These are phyloP conservation scores for Coleophora flavipennella DNA, from an alignment of 2,888 invertebrate genomes.

Conservation along the genomic window DNA sequence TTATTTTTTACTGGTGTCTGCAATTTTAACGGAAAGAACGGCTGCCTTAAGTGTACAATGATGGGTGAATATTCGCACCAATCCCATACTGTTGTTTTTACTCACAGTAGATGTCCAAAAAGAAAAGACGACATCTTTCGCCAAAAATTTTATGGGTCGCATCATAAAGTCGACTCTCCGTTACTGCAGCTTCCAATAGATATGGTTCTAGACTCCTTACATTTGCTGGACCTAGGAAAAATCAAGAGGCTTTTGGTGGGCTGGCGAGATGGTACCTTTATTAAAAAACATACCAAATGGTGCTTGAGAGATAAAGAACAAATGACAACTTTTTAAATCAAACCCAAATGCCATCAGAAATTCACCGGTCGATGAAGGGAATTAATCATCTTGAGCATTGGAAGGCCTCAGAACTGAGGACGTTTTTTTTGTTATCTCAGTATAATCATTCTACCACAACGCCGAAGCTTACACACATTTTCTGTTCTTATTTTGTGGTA, in stretches of 20 bases:
- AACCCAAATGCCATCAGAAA: conserved; percentile 6
- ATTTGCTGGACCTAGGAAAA: conserved; percentile 14
- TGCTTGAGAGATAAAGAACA: conserved; percentile 2
- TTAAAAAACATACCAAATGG: conserved; percentile 10
- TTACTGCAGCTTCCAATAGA: conserved; percentile 3
- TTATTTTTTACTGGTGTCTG: too few species aligned
- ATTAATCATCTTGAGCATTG: conserved; percentile 8
- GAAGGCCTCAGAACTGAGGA: conserved; percentile 15
- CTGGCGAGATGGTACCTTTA: conserved; percentile 15
- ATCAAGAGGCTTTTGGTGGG: conserved; percentile 15
- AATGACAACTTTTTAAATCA: conserved; percentile 1
- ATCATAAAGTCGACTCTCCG: too few species aligned
- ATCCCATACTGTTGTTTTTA: conserved; percentile 5
- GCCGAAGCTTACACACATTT: too few species aligned
- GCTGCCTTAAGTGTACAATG: too few species aligned
- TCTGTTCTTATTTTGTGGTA: too few species aligned
- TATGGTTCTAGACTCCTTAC: conserved; percentile 3
- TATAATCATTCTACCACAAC: too few species aligned
- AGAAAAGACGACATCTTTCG: conserved; percentile 6
- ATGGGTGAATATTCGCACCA: too few species aligned
- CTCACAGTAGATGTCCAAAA: background rate
- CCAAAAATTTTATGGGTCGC: conserved; percentile 3
- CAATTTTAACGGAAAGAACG: too few species aligned
- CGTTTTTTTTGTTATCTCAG: too few species aligned
- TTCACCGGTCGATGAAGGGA: conserved; percentile 5